A percentile compares a stretch with the other conserved stretches of the same genome.
Evolutionary conservation across 2,113 vertebrate genomes (phyloP).

Genomic region (Sarotherodon lohbergeri): DNA sequence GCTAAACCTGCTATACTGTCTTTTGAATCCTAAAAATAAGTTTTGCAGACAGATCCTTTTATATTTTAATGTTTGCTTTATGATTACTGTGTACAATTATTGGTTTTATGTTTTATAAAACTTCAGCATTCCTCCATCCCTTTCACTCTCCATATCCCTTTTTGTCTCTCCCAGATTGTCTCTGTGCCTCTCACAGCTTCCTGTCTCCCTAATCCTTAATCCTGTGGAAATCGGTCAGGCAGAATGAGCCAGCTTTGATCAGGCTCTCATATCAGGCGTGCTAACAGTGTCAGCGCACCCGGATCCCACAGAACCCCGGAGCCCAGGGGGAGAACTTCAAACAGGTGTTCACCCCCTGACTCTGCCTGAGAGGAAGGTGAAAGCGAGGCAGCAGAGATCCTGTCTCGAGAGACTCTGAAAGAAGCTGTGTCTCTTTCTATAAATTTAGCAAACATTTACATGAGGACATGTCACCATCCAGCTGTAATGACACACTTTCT

Average conservation of each 20-base stretch:
- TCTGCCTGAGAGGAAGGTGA: constrained; percentile 28
- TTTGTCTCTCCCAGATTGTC: constrained; percentile 58
- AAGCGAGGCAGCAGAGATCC: constrained; percentile 9
- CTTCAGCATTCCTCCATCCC: constrained; percentile 16
- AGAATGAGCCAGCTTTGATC: constrained; percentile 77
- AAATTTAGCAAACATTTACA: background rate
- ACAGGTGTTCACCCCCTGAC: constrained; percentile 33
- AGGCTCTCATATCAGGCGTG: constrained; percentile 71
- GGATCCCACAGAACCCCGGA: constrained; percentile 69
- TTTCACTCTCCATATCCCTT: constrained; percentile 32
- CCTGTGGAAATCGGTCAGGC: constrained; percentile 76
- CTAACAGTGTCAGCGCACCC: constrained; percentile 72
- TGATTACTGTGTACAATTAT: background rate
- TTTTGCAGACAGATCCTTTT: background rate
- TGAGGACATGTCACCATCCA: background rate
- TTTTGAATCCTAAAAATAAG: background rate
- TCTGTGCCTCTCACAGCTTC: constrained; percentile 67
- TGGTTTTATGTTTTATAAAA: background rate
- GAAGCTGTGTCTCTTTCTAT: background rate
- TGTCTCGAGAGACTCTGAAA: background rate
- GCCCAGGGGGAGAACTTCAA: constrained; percentile 59
- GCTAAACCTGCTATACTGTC: background rate
- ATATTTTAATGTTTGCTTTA: background rate
- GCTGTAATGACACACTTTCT: background rate
- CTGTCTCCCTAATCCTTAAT: constrained; percentile 77